Evolutionary conservation across 2,113 vertebrate species (phyloP).

Genomic region (Struthio camelus): DNA sequence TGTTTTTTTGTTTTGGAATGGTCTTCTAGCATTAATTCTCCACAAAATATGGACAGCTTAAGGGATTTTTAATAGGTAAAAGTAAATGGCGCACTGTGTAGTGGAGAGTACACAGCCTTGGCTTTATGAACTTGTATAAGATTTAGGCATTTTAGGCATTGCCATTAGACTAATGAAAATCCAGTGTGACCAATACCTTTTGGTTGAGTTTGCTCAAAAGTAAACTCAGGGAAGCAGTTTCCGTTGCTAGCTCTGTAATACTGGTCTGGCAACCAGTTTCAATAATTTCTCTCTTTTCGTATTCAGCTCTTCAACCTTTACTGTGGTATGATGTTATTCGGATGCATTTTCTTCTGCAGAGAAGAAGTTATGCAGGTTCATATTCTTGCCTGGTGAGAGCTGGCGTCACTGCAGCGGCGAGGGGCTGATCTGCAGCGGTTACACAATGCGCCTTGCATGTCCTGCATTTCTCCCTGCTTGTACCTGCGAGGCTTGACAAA

Average conservation of each 20-base stretch:
- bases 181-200: conserved; percentile 28
- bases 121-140: too few relatives aligned
- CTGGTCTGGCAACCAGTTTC: conserved; percentile 2
- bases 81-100: too few relatives aligned
- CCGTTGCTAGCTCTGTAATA: conserved; percentile 37
- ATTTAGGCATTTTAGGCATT: conserved; percentile 46
- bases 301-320: background rate
- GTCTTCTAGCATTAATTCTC: background rate
- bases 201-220: conserved; percentile 51
- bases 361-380: background rate
- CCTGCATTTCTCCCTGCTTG: background rate
- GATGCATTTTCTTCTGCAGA: background rate
- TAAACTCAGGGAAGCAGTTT: conserved; percentile 20
- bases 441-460: fast-evolving
- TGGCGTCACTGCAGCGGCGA: background rate
- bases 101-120: too few relatives aligned
- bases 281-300: background rate
- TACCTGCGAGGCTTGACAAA: background rate
- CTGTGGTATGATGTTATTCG: fast-evolving
- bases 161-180: conserved; percentile 70
- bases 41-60: conserved; percentile 19
- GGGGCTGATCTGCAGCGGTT: background rate
- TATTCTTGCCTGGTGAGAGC: background rate
- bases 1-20: background rate
- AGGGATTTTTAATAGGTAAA: conserved; percentile 43